Evolutionary conservation across 1,140 invertebrate genomes (phyloP).

Genomic region (Eubasilissa regina): DNA sequence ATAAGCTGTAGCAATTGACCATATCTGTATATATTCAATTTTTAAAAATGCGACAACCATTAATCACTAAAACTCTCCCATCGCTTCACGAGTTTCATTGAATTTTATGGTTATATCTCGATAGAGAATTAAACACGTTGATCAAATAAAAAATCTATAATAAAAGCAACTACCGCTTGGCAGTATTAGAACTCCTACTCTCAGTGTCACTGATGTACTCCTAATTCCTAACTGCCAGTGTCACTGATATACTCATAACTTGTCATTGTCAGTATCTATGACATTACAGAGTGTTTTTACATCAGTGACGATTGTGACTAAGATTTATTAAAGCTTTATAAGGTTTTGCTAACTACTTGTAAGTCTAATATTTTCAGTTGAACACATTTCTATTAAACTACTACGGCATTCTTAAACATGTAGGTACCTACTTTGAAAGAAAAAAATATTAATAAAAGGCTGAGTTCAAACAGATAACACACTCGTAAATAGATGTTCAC

Average conservation of each 20-base stretch:
- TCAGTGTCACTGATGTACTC: too few species aligned
- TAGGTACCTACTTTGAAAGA: not conserved
- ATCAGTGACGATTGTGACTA: slow-evolving; percentile 36
- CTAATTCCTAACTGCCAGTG: too few species aligned
- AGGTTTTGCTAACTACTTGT: slow-evolving; percentile 45
- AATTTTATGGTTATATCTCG: too few species aligned
- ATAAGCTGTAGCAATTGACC: slow-evolving; percentile 44
- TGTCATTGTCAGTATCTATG: too few species aligned
- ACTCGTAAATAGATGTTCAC: too few species aligned
- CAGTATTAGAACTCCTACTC: too few species aligned
- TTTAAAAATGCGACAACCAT: slow-evolving; percentile 12
- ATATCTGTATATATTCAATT: slow-evolving; percentile 30
- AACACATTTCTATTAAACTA: slow-evolving; percentile 60
- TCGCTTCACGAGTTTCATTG: too few species aligned
- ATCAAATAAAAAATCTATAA: slow-evolving; percentile 4
- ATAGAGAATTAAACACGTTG: not conserved
- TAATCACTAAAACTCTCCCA: not conserved
- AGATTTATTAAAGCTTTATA: slow-evolving; percentile 54
- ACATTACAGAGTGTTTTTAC: too few species aligned
- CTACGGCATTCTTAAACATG: slow-evolving; percentile 27
- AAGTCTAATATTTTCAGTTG: slow-evolving; percentile 58
- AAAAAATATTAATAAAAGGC: too few species aligned
- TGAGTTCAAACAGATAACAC: too few species aligned
- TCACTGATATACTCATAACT: too few species aligned
- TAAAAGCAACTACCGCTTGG: not conserved